phyloP scores from a whole-genome alignment of 2,888 invertebrate species.

The Cheilosia scutellata region DNA sequence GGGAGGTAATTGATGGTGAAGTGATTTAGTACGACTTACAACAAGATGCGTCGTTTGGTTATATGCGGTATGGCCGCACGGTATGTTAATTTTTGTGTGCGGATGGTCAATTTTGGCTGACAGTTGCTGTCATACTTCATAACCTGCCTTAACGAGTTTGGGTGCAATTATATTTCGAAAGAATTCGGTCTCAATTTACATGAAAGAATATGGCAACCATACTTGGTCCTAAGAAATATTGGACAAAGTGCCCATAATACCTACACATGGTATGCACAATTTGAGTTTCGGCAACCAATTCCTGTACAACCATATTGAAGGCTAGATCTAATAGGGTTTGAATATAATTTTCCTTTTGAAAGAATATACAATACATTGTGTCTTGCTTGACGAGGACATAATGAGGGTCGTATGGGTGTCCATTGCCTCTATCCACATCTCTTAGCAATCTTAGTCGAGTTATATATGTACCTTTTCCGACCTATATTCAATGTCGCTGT shows the following conservation, averaged over 20 bases:
- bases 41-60: slow-evolving; percentile 25
- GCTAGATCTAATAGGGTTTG: neutral
- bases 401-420: too few relatives aligned
- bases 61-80: neutral
- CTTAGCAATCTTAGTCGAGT: too few relatives aligned
- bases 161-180: neutral
- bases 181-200: neutral
- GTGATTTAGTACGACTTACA: slow-evolving; percentile 37
- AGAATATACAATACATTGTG: neutral
- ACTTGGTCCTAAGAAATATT: neutral
- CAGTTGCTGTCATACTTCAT: slow-evolving; percentile 44
- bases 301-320: neutral
- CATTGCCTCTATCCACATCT: too few relatives aligned
- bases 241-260: neutral
- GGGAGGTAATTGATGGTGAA: slow-evolving; percentile 43
- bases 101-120: slow-evolving; percentile 29
- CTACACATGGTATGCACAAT: neutral
- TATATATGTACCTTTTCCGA: too few relatives aligned
- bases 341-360: neutral
- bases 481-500: too few relatives aligned
- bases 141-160: slow-evolving; percentile 25
- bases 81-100: slow-evolving; percentile 35
- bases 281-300: neutral
- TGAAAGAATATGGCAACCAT: too few relatives aligned
- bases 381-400: too few relatives aligned